Evolutionary conservation across 2,888 invertebrate species (phyloP), one percentile per base, ranked within the genome.

Genomic region (Drosophila sordidapex): DNA sequence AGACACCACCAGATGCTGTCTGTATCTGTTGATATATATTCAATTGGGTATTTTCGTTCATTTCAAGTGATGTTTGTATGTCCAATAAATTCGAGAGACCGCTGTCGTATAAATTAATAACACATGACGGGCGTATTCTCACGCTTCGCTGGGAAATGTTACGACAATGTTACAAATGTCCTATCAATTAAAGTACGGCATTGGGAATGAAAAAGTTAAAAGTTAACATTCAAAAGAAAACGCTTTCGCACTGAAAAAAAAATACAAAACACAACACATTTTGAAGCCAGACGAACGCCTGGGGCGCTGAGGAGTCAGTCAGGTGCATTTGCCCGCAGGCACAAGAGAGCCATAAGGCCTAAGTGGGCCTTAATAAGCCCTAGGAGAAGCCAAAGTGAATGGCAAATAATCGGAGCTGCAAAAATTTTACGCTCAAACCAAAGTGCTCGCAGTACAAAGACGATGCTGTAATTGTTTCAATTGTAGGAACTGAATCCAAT

Each of bases 61-160:
- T 29, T 31, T 58, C 27, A 15, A 54, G 54, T 62, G 15, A 18
- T 57, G 54, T 63, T 59, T 79, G 63, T 70, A 72, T 79, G 68
- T 59, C 38, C 76, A 73, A 82, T 73, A 70, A 87, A 52, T 71
- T 77, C 35, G 70, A 61, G 11, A 49, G 46, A 51, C 25, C 64
- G 54, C 40, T 58, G 53, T 59, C 57, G 63, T 70, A 67, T 76
- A 73, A 89, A 84, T 85, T 75, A 84, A 89, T 84, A 85, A 63
- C 85, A 87, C 86, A 85, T 85, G 84, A 77, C 72, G 38, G 65
- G 33, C 53, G 64, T 36, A 68, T 75, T 88, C 90, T 75, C 81
- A 84, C 85, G 87, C 82, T 84, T 38, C 29, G 53, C 46, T 58
- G 68, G 59, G 51, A 81, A 81, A 43, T 51, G 54, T 38, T 69